A percentile compares a stretch with the other conserved stretches of the same genome.
These are phyloP conservation scores for Aix galericulata DNA, from an alignment of 2,113 vertebrate genomes.

Conservation along the genomic window DNA sequence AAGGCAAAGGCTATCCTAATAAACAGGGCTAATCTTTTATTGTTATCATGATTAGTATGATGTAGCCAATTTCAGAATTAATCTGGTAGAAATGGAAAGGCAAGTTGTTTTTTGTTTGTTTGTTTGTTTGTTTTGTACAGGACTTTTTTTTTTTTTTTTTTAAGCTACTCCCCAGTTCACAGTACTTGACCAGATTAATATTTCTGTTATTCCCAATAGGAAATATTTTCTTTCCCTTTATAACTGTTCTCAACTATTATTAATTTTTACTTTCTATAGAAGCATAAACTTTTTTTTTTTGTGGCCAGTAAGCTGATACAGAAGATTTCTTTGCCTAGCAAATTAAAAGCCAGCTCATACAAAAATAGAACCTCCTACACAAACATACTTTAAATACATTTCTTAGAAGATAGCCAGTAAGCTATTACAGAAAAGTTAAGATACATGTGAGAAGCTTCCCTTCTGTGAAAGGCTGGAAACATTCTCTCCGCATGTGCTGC, in stretches of 20 bases:
- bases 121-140: not conserved
- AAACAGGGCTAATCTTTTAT: not conserved
- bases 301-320: not conserved
- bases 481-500: not conserved
- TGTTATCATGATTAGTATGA: not conserved
- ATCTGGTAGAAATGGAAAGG: not conserved
- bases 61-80: not conserved
- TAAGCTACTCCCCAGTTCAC: not conserved
- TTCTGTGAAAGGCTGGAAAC: not conserved
- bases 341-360: not conserved
- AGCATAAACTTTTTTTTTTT: fast-evolving
- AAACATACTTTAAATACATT: conserved; percentile 22
- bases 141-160: not conserved
- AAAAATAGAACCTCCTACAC: conserved; percentile 52
- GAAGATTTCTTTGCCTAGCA: not conserved
- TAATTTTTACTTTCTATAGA: not conserved
- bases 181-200: not conserved
- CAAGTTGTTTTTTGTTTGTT: not conserved
- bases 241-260: not conserved
- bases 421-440: not conserved
- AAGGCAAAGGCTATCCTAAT: not conserved
- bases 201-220: not conserved
- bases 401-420: conserved; percentile 4
- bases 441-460: not conserved
- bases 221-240: not conserved